phyloP scores from a whole-genome alignment of 1,140 invertebrate species.

The Sycophaga agraensis region DNA sequence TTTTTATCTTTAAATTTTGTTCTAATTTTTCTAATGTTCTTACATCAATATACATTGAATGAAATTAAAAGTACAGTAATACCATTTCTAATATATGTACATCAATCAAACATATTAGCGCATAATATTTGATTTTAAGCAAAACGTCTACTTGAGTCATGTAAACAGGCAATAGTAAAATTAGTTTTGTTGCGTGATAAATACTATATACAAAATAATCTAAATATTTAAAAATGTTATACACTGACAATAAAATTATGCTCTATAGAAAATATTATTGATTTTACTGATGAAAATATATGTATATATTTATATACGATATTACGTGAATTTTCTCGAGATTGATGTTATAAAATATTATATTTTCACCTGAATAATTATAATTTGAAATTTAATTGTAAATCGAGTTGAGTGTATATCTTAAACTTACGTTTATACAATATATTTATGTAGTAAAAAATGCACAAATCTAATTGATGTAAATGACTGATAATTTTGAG shows the following conservation, averaged over 20 bases:
- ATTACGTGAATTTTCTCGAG: not conserved
- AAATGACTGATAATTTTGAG: slow-evolving; percentile 13
- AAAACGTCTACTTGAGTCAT: slow-evolving; percentile 4
- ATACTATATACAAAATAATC: slow-evolving; percentile 3
- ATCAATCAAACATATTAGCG: slow-evolving; percentile 21
- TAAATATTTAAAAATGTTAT: slow-evolving; percentile 9
- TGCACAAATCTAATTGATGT: not conserved
- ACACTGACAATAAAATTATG: too few species aligned
- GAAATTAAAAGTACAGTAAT: not conserved
- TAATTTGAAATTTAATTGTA: too few species aligned
- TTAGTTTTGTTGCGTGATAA: not conserved
- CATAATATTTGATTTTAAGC: slow-evolving; percentile 18
- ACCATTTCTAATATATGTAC: too few species aligned
- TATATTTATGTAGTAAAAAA: slow-evolving; percentile 5
- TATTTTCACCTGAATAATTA: not conserved
- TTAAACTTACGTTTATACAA: too few species aligned
- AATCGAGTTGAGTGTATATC: too few species aligned
- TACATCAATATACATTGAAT: not conserved
- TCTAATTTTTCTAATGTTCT: not conserved
- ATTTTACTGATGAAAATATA: not conserved
- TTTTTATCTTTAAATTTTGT: not conserved
- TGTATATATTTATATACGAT: not conserved
- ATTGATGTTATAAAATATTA: not conserved
- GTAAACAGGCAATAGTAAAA: not conserved
- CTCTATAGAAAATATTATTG: not conserved